phyloP scores from a whole-genome alignment of 2,888 invertebrate species.

The Erebia epiphron region DNA sequence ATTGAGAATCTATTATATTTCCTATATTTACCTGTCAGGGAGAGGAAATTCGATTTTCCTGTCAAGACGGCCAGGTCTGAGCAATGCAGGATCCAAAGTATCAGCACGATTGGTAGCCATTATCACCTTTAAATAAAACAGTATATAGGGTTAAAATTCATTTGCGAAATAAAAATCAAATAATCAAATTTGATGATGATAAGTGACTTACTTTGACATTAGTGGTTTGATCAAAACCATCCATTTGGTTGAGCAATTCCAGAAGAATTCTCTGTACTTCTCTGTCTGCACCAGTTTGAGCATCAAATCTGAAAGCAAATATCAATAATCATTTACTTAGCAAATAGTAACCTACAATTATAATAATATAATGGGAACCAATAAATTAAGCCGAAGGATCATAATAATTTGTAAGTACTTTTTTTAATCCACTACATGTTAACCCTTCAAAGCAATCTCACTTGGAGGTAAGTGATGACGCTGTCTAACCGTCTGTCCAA shows the following conservation, averaged over 20 bases:
- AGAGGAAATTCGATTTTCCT: slow-evolving; percentile 99
- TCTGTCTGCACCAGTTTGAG: slow-evolving; percentile 98
- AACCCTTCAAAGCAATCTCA: too few species aligned
- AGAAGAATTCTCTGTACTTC: slow-evolving; percentile 99
- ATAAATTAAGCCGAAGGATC: too few species aligned
- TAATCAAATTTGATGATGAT: neutral
- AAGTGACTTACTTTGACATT: slow-evolving; percentile 94
- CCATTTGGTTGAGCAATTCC: slow-evolving; percentile 99
- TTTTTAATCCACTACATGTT: too few species aligned
- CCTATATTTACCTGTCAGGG: slow-evolving; percentile 87
- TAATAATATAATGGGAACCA: neutral
- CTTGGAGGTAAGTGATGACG: too few species aligned
- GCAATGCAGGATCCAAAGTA: slow-evolving; percentile 98
- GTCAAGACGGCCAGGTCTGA: slow-evolving; percentile 97
- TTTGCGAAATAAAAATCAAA: neutral
- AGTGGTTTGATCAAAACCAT: slow-evolving; percentile 99
- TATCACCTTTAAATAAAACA: slow-evolving; percentile 79
- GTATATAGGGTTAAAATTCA: neutral
- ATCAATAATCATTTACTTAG: neutral
- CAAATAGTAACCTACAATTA: neutral
- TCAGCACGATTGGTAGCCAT: slow-evolving; percentile 99
- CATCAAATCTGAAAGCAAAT: slow-evolving; percentile 88
- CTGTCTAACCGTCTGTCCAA: too few species aligned
- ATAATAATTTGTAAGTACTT: too few species aligned
- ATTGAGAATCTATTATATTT: neutral